phyloP scores from a whole-genome alignment of 2,113 vertebrate species.

The Oncorhynchus keta region DNA sequence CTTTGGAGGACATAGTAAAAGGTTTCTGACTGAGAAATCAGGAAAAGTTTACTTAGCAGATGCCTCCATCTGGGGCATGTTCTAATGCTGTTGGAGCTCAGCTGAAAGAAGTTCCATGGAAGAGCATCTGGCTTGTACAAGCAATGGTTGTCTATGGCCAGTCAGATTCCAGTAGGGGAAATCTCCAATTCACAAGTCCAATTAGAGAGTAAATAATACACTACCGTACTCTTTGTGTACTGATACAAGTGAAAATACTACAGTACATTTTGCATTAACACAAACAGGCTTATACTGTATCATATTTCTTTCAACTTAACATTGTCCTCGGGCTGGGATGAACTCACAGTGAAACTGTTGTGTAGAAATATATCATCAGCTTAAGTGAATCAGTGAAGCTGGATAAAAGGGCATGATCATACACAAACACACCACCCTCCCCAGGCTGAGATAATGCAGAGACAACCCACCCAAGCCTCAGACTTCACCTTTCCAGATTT shows the following conservation, averaged over 20 bases:
- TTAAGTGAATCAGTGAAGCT: neutral
- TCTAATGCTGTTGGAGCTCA: neutral
- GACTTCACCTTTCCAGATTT: neutral
- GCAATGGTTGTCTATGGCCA: neutral
- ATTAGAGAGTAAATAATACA: too few relatives aligned
- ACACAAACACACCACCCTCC: neutral
- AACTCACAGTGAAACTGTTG: too few relatives aligned
- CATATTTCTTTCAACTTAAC: too few relatives aligned
- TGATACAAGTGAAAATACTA: too few relatives aligned
- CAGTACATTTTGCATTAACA: too few relatives aligned
- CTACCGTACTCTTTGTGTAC: too few relatives aligned
- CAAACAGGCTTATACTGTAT: too few relatives aligned
- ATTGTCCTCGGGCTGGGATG: too few relatives aligned
- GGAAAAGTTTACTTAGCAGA: neutral
- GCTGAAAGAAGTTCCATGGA: neutral
- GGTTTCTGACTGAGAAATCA: too few relatives aligned
- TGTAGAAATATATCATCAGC: too few relatives aligned
- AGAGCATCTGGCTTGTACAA: neutral
- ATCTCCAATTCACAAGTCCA: too few relatives aligned
- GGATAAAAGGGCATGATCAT: neutral
- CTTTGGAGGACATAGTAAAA: too few relatives aligned
- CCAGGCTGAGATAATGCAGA: constrained; percentile 23
- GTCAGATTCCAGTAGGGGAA: neutral
- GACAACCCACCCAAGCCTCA: constrained; percentile 3
- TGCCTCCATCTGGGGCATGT: constrained; percentile 17